A percentile compares a stretch with the other conserved stretches of the same genome.
Evolutionary conservation across 2,888 invertebrate species (phyloP).

Genomic region (Leucozona laternaria): DNA sequence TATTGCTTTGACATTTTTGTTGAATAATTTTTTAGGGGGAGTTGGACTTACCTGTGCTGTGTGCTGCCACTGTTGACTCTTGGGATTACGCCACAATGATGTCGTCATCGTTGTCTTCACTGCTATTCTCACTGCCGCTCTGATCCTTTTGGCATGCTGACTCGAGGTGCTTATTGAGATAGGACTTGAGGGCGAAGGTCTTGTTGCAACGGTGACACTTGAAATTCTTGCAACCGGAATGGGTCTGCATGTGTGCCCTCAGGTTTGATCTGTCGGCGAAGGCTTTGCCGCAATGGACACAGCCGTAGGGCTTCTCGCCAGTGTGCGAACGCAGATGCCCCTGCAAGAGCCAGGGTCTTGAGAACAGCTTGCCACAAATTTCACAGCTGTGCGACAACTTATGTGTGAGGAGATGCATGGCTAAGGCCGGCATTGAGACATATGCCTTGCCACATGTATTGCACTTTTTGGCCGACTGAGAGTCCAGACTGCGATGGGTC

Average conservation of each 20-base stretch:
- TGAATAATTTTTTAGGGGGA: constrained; percentile 8
- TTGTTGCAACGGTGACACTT: constrained; percentile 94
- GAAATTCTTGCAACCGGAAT: constrained; percentile 95
- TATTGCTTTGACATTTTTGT: constrained; percentile 53
- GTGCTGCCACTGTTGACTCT: constrained; percentile 1
- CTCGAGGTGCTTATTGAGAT: constrained; percentile 97
- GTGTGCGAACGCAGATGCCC: constrained; percentile 96
- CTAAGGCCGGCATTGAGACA: constrained; percentile 98
- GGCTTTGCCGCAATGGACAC: constrained; percentile 96
- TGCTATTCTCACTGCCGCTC: constrained; percentile 77
- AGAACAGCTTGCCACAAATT: constrained; percentile 97
- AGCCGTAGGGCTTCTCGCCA: constrained; percentile 97
- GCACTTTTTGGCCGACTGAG: constrained; percentile 97
- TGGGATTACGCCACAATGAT: constrained; percentile 82
- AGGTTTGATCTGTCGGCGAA: constrained; percentile 97
- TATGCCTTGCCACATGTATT: constrained; percentile 98
- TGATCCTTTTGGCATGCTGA: constrained; percentile 90
- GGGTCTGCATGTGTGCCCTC: constrained; percentile 97
- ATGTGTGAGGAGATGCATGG: constrained; percentile 97
- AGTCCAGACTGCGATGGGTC: constrained; percentile 96
- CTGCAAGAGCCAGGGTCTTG: constrained; percentile 96
- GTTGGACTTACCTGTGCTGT: constrained; percentile 39
- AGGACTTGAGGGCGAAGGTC: constrained; percentile 96
- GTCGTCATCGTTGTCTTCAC: constrained; percentile 83
- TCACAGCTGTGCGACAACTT: constrained; percentile 96